Evolutionary conservation across 2,888 invertebrate species (phyloP).

Genomic region (Cheilosia scutellata): DNA sequence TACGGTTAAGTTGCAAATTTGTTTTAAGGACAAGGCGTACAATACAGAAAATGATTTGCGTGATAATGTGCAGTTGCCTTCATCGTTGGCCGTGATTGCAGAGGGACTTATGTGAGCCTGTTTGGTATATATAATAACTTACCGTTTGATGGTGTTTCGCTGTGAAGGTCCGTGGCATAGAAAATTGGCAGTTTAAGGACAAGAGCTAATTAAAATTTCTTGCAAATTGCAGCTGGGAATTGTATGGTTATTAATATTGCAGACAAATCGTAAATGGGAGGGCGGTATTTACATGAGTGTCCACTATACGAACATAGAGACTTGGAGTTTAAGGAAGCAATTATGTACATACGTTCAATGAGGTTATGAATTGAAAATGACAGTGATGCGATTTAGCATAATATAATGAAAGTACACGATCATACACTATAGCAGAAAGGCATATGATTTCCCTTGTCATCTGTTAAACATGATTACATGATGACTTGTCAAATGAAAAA

Average conservation of each 20-base stretch:
- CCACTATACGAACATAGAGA: conserved; percentile 22
- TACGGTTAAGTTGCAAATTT: conserved; percentile 4
- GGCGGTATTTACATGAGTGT: too few species aligned
- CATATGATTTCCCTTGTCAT: too few species aligned
- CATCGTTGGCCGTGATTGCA: conserved; percentile 41
- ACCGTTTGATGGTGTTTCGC: conserved; percentile 38
- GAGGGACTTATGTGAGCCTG: conserved; percentile 20
- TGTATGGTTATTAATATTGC: too few species aligned
- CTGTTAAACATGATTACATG: too few species aligned
- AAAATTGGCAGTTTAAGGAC: conserved; percentile 48
- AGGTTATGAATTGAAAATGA: conserved; percentile 23
- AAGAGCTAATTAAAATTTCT: conserved; percentile 50
- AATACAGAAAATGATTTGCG: conserved; percentile 21
- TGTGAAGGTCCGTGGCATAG: conserved; percentile 42
- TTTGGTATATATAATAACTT: conserved; percentile 36
- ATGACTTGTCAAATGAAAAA: too few species aligned
- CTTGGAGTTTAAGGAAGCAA: neutral
- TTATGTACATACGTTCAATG: conserved; percentile 12
- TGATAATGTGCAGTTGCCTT: conserved; percentile 53
- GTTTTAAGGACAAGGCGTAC: conserved; percentile 1
- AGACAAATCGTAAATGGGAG: too few species aligned
- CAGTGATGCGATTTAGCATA: too few species aligned
- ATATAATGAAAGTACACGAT: too few species aligned
- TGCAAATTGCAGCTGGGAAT: conserved; percentile 11
- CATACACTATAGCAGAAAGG: too few species aligned